These are phyloP conservation scores for Tupiocoris notatus DNA, from an alignment of 2,888 invertebrate species.

Conservation along the genomic window DNA sequence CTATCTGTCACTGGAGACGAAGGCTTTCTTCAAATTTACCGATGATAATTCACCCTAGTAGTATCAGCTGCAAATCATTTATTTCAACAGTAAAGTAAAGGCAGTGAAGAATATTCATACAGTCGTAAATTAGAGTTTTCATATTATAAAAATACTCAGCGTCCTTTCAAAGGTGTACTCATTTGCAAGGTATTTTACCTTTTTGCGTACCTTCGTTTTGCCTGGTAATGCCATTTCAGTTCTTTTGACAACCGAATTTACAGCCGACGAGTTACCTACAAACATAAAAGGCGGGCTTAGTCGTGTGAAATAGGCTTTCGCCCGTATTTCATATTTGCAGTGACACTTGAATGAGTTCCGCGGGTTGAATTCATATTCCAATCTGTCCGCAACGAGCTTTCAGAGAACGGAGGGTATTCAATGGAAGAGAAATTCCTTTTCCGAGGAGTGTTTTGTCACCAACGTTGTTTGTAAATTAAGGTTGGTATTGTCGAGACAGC, in stretches of 20 bases:
- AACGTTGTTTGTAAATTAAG: no score
- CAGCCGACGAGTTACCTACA: conserved; percentile 19
- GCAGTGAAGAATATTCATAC: conserved; percentile 20
- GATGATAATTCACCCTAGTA: no score
- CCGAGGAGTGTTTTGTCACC: no score
- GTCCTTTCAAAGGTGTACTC: background rate
- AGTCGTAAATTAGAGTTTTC: conserved; percentile 17
- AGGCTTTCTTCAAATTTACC: no score
- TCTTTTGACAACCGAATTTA: conserved; percentile 31
- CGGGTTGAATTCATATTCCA: conserved; percentile 14
- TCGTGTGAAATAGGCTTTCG: conserved; percentile 8
- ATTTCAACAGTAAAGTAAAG: no score
- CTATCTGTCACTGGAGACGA: no score
- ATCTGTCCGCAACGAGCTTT: conserved; percentile 12
- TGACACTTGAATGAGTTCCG: conserved; percentile 27
- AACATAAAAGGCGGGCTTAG: conserved; percentile 21
- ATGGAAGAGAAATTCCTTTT: no score
- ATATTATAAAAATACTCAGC: conserved; percentile 26
- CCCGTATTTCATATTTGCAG: conserved; percentile 24
- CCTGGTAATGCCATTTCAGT: conserved; percentile 23
- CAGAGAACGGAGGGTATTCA: conserved; percentile 1
- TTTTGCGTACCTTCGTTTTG: conserved; percentile 5
- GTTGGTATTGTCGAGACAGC: no score
- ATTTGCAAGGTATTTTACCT: conserved; percentile 9
- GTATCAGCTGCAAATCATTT: no score